Evolutionary conservation across 2,113 vertebrate genomes (phyloP).

Genomic region (Agapornis roseicollis): DNA sequence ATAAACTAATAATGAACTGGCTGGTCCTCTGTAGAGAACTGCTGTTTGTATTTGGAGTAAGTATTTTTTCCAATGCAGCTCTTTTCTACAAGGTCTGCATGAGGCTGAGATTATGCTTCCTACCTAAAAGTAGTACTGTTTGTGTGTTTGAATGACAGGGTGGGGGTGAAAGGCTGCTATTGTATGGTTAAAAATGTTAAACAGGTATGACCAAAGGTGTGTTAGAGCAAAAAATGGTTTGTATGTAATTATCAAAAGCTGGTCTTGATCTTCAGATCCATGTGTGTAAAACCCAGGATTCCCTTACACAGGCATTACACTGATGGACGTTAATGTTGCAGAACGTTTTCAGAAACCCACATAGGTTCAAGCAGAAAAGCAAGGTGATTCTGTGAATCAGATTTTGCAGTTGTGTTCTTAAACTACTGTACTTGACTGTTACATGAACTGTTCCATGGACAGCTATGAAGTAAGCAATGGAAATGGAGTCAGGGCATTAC

Average conservation of each 20-base stretch:
- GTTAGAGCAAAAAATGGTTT: slow-evolving; percentile 16
- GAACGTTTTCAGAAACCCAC: slow-evolving; percentile 20
- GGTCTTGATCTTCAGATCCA: background rate
- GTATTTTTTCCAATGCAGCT: slow-evolving; percentile 45
- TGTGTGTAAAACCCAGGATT: slow-evolving; percentile 19
- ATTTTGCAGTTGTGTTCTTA: slow-evolving; percentile 46
- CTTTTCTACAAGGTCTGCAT: slow-evolving; percentile 36
- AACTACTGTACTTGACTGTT: slow-evolving; percentile 64
- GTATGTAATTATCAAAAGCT: slow-evolving; percentile 22
- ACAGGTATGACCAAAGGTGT: slow-evolving; percentile 63
- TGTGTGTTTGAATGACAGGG: slow-evolving; percentile 9
- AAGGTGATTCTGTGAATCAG: slow-evolving; percentile 63
- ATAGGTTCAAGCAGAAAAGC: slow-evolving; percentile 18
- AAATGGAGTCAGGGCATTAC: slow-evolving; percentile 49
- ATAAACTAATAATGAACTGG: slow-evolving; percentile 25
- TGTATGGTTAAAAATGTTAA: slow-evolving; percentile 21
- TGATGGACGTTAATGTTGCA: background rate
- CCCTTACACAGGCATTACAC: background rate
- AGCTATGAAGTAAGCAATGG: slow-evolving; percentile 54
- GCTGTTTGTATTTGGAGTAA: slow-evolving; percentile 24
- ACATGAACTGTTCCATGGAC: slow-evolving; percentile 25
- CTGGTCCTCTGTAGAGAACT: background rate
- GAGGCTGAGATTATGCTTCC: slow-evolving; percentile 66
- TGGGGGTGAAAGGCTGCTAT: slow-evolving; percentile 49
- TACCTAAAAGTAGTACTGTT: slow-evolving; percentile 4